Base-by-base conservation (phyloP, 1,140 invertebrate species). In the Hesperophylax magnus region DNA sequence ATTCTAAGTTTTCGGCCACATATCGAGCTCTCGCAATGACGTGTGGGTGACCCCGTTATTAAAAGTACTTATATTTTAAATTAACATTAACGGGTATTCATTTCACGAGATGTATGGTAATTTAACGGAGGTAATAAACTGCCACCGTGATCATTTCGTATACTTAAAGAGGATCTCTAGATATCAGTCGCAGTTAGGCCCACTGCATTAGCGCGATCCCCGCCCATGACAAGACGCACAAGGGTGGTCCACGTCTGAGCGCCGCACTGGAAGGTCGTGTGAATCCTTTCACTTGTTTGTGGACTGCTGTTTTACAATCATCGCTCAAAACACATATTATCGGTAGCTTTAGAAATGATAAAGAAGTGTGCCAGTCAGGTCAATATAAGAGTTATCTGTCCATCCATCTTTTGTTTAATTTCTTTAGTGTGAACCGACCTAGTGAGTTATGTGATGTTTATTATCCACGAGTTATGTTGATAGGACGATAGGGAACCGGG, bases 41-140 rank as follows among this genome's bases (percentile, higher is more conserved):
- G 34, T 20, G 69, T 72, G 69, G 69, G 69, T 20, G 69, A 53
- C 34, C 69, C 69, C 69, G 18, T 72, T 72, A 72, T 72, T 72
- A 53, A 53, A 18, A 72, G 69, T 52, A 20, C 34, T 72, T 72
- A 72, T 53, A 53, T 72, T 72, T 72, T 52, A 72, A 20, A 72
- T 72, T 72, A 72, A 20, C 69, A 72, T 72, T 53, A 72, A 72
- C 47, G 53, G 39, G 69, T 53, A 72, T 72, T 72, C 53, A 52
- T 72, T 72, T 27, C 39, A 47, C 69, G 69, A 52, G 69, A 24
- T 72, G 17, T 72, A 72, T 72, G 69, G 69, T 72, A 72, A 72
- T 72, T 53, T 72, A 52, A 72, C 22, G 47, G 39, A 52, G 53
- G 69, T 52, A 24, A 47, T 53, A 20, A 22, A 72, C 52, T 53